These are phyloP conservation scores for Bubo bubo DNA, from an alignment of 2,113 vertebrate genomes.

Conservation along the genomic window DNA sequence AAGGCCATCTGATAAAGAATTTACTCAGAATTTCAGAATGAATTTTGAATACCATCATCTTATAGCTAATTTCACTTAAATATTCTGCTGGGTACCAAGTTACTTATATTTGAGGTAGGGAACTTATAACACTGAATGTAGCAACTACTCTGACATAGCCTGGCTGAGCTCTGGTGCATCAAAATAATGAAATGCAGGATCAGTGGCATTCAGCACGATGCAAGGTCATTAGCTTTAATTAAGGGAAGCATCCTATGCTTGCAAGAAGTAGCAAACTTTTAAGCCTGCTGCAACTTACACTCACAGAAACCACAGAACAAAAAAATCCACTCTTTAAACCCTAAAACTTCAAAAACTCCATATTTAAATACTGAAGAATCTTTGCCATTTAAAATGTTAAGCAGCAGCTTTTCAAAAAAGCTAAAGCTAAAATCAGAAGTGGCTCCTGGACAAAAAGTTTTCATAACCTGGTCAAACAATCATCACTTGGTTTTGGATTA, in stretches of 20 bases:
- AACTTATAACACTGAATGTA: fast-evolving
- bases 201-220: neutral
- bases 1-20: neutral
- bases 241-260: neutral
- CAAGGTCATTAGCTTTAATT: neutral
- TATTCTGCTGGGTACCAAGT: neutral
- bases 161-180: neutral
- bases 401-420: neutral
- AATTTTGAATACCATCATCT: neutral
- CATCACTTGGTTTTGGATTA: neutral
- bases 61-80: neutral
- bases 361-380: neutral
- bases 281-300: neutral
- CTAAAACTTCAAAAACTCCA: neutral
- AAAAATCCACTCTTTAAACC: neutral
- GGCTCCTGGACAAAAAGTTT: neutral
- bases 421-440: neutral
- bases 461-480: neutral
- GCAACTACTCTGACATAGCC: neutral
- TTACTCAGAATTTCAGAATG: neutral
- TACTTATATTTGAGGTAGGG: neutral
- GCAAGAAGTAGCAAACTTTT: neutral
- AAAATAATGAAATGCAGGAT: neutral
- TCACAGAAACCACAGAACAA: neutral
- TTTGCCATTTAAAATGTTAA: neutral